A percentile compares a stretch with the other conserved stretches of the same genome.
Evolutionary conservation across 2,113 vertebrate genomes (phyloP).

Genomic region (Caranx ignobilis): DNA sequence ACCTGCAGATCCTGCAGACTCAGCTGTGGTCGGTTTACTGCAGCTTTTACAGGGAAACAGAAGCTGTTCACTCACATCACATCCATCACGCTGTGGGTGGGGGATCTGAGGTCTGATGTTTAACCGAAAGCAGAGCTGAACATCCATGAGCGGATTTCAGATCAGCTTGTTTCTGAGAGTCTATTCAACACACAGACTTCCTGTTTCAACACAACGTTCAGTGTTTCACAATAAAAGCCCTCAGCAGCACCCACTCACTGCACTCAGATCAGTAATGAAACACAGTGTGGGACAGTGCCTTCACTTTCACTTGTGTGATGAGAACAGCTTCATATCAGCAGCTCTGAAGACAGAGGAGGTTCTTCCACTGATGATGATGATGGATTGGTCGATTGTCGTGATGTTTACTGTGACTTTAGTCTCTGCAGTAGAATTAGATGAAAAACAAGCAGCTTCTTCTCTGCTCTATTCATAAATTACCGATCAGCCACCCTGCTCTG

Average conservation of each 20-base stretch:
- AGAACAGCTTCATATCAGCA: too few species aligned
- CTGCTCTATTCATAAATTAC: background rate
- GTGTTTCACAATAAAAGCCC: constrained; percentile 29
- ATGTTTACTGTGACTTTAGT: background rate
- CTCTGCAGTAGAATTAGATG: background rate
- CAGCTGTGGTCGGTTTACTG: constrained; percentile 6
- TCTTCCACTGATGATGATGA: too few species aligned
- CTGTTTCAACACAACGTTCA: constrained; percentile 11
- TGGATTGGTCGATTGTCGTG: background rate
- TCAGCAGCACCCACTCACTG: constrained; percentile 27
- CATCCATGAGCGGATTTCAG: background rate
- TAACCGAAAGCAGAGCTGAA: background rate
- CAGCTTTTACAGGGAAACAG: constrained; percentile 30
- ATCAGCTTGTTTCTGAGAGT: background rate
- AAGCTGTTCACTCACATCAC: constrained; percentile 18
- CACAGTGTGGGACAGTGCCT: background rate
- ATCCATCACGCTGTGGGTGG: background rate
- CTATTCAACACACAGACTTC: constrained; percentile 7
- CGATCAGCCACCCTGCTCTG: too few species aligned
- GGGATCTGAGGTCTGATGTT: background rate
- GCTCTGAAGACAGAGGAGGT: too few species aligned
- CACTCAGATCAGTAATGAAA: constrained; percentile 35
- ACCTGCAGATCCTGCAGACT: constrained; percentile 18
- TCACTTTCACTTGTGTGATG: too few species aligned
- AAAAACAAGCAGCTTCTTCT: background rate